Conservation (phyloP, 2,797 vertebrate species). For the Eremophila alpestris region DNA sequence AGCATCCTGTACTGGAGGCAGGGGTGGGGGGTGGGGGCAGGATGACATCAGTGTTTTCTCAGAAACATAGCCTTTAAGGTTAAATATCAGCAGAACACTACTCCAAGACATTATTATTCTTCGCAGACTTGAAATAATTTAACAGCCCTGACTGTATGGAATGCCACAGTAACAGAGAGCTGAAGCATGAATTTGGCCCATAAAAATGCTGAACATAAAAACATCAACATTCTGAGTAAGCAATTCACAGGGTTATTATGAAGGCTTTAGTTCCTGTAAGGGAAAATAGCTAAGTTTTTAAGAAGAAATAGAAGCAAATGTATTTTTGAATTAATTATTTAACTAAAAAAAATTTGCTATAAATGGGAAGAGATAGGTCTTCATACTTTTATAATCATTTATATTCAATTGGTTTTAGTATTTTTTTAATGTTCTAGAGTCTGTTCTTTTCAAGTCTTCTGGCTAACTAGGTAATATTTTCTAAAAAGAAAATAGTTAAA, state of each 20-base stretch:
- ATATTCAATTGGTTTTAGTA: neutral
- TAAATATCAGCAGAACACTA: constrained; percentile 13
- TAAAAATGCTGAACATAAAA: neutral
- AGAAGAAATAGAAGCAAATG: neutral
- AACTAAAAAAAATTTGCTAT: neutral
- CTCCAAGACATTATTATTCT: neutral
- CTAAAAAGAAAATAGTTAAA: neutral
- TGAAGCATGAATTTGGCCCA: neutral
- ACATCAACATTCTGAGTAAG: neutral
- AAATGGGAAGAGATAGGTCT: neutral
- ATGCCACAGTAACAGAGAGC: neutral
- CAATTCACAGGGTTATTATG: neutral
- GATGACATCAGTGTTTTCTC: neutral
- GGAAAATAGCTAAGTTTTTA: neutral
- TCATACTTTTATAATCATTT: neutral
- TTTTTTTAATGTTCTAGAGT: neutral
- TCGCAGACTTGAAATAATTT: neutral
- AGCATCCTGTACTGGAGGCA: neutral
- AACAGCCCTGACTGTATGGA: neutral
- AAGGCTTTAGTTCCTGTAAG: neutral
- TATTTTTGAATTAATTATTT: neutral
- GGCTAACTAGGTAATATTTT: neutral
- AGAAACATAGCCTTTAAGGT: neutral
- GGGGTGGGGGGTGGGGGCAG: too few relatives aligned
- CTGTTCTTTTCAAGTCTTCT: neutral